These are phyloP conservation scores for Anagyrus pseudococci DNA, from an alignment of 2,888 invertebrate species.

Conservation along the genomic window DNA sequence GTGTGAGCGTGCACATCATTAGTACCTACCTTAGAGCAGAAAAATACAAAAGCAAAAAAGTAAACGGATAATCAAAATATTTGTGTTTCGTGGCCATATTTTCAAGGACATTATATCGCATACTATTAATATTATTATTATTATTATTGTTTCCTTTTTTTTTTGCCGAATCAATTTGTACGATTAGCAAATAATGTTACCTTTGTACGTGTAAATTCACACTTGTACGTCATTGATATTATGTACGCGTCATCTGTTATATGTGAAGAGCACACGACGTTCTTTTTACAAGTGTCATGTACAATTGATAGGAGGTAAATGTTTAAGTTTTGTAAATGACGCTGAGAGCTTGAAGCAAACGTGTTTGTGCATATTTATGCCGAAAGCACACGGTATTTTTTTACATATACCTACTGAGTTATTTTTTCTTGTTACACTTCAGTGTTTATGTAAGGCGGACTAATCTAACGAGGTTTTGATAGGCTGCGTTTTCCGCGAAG, in stretches of 20 bases:
- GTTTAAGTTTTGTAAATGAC: no score
- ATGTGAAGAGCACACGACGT: slow-evolving; percentile 5
- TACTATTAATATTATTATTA: slow-evolving; percentile 9
- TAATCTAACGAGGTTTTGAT: no score
- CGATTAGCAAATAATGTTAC: not conserved
- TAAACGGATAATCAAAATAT: slow-evolving; percentile 27
- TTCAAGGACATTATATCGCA: slow-evolving; percentile 18
- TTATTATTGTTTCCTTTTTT: slow-evolving; percentile 10
- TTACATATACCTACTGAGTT: no score
- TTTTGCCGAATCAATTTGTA: slow-evolving; percentile 3
- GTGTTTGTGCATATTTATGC: no score
- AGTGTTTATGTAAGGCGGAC: no score
- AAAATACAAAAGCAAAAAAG: not conserved
- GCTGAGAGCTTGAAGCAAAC: no score
- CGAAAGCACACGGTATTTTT: no score
- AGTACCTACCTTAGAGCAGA: no score
- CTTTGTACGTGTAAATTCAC: slow-evolving; percentile 1
- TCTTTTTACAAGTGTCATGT: not conserved
- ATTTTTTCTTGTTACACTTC: no score
- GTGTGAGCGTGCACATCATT: no score
- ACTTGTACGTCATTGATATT: not conserved
- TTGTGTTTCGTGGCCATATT: slow-evolving; percentile 31
- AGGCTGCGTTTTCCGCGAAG: no score
- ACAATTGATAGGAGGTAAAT: no score
- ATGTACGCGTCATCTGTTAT: slow-evolving; percentile 10